Evolutionary conservation across 2,797 vertebrate species (phyloP), one percentile per base, ranked within the genome.

Genomic region (Zenarchopterus dispar): DNA sequence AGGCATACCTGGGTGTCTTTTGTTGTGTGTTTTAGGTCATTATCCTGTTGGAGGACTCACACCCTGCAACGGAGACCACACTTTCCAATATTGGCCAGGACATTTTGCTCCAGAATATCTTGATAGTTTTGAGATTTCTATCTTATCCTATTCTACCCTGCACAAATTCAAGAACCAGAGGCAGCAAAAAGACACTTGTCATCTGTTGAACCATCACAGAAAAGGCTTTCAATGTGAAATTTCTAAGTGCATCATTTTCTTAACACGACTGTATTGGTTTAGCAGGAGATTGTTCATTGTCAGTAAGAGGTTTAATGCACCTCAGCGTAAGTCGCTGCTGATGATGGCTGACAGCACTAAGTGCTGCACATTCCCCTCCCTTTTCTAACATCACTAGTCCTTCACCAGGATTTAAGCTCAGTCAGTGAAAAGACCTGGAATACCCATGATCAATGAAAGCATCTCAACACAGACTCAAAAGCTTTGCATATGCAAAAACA

Each of bases 261-360:
- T 36, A 13, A 36, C 11, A 36, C 9, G 9, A 36, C 9, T 36
- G 33, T 36, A 13, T 15, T 21, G 1, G 11, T 39, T 39, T 36
- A 15, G 28, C 16, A 16, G 50, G 11, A 52, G 10, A 21, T 52
- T 33, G 9, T 7, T 1, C 36, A 39, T 15, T 39, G 1, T 39
- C 36, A 15, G 3, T 19, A 21, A 16, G 19, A 4, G 15, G 31
- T 54, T 19, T 50, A 48, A 50, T 56, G 42, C 57, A 49, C 19
- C 42, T 70, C 65, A 46, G 46, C 56, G 7, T 51, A 39, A 49
- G 52, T 55, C 28, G 44, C 21, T 18, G 15, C 67, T 68, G 56
- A 77, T 61, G 28, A 47, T 52, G 49, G 53, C 24, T 69, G 81
- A 77, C 59, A 73, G 59, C 62, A 48, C 50, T 52, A 55, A 73